Conservation (phyloP, 1,140 invertebrate species). For the Agrypnia vestita region DNA sequence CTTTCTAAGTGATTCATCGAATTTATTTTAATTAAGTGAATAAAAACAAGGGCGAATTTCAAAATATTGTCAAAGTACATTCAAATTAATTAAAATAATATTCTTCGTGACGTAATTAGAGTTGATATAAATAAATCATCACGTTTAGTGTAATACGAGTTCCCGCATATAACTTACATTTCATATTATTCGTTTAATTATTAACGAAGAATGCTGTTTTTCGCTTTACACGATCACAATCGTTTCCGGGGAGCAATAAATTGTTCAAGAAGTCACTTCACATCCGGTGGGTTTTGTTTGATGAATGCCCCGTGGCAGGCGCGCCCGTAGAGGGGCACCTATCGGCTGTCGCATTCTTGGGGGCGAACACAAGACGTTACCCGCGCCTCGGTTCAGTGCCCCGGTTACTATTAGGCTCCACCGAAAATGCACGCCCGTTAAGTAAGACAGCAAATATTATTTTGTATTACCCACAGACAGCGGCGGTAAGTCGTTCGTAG, state of each 20-base stretch:
- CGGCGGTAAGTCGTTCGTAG: too few relatives aligned
- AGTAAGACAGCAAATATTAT: too few relatives aligned
- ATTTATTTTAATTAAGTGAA: too few relatives aligned
- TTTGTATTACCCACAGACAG: too few relatives aligned
- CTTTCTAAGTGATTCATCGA: too few relatives aligned
- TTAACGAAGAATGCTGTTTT: slow-evolving; percentile 44
- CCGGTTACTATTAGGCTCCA: background rate
- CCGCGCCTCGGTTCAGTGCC: background rate
- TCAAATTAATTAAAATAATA: too few relatives aligned
- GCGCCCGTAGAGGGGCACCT: slow-evolving; percentile 3
- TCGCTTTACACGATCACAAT: slow-evolving; percentile 46
- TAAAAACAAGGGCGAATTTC: too few relatives aligned
- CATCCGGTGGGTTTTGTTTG: slow-evolving; percentile 45
- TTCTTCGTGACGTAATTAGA: too few relatives aligned
- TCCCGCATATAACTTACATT: slow-evolving; percentile 24
- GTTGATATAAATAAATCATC: background rate
- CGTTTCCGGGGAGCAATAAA: slow-evolving; percentile 47
- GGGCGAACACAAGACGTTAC: background rate
- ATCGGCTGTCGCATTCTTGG: slow-evolving; percentile 12
- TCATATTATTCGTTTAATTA: slow-evolving; percentile 40
- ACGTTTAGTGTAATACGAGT: background rate
- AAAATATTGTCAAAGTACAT: too few relatives aligned
- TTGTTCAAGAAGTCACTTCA: slow-evolving; percentile 42
- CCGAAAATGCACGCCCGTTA: too few relatives aligned
- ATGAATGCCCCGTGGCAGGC: slow-evolving; percentile 28